A percentile compares a stretch with the other conserved stretches of the same genome.
These are phyloP conservation scores for Euleptes europaea DNA, from an alignment of 2,113 vertebrate genomes.

Conservation along the genomic window DNA sequence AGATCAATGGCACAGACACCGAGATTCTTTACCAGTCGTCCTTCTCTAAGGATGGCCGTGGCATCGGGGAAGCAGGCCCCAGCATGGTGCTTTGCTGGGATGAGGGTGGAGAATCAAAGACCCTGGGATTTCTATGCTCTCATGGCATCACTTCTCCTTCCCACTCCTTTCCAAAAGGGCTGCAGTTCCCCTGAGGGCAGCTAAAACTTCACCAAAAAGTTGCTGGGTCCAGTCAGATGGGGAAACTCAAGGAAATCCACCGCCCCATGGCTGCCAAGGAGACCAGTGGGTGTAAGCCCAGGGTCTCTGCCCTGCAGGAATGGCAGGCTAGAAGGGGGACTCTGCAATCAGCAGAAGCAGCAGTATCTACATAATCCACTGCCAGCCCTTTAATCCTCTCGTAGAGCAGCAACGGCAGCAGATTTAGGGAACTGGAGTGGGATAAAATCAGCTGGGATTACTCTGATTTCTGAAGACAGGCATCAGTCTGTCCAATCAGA, in stretches of 20 bases:
- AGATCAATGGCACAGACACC: background rate
- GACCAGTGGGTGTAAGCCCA: rapidly evolving
- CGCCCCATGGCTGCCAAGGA: background rate
- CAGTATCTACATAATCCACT: slow-evolving; percentile 60
- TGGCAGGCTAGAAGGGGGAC: background rate
- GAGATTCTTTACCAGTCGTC: background rate
- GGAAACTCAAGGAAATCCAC: background rate
- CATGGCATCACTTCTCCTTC: background rate
- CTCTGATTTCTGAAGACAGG: slow-evolving; percentile 81
- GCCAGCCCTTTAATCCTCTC: slow-evolving; percentile 63
- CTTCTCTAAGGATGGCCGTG: background rate
- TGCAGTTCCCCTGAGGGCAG: background rate
- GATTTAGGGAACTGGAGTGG: slow-evolving; percentile 69
- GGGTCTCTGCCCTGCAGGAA: background rate
- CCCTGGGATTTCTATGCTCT: background rate
- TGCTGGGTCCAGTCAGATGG: background rate
- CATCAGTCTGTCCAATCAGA: slow-evolving; percentile 64
- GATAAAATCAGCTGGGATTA: slow-evolving; percentile 86
- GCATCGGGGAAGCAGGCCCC: background rate
- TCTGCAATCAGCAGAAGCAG: slow-evolving; percentile 24
- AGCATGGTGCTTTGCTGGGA: slow-evolving; percentile 5
- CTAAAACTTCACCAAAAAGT: background rate
- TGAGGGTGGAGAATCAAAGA: rapidly evolving
- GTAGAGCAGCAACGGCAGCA: slow-evolving; percentile 61
- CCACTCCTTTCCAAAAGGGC: background rate